phyloP scores from a whole-genome alignment of 2,888 invertebrate genomes.

The Ochropleura leucogaster region DNA sequence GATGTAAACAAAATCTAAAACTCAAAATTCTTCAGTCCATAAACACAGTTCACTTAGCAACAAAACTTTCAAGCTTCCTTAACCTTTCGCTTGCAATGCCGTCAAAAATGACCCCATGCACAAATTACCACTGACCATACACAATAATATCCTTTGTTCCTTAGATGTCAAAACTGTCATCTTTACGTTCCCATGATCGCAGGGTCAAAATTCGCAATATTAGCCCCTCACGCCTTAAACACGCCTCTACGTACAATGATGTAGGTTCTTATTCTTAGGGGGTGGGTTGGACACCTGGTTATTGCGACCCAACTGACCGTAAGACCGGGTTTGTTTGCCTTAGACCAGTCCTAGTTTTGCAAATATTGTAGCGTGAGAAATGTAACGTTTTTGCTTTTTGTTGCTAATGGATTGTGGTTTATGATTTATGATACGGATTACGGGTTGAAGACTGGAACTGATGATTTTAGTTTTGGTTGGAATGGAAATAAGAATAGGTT shows the following conservation, averaged over 20 bases:
- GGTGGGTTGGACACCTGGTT: constrained; percentile 85
- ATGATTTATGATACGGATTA: constrained; percentile 55
- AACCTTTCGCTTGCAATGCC: constrained; percentile 58
- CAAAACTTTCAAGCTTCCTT: constrained; percentile 55
- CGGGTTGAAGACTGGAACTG: constrained; percentile 46
- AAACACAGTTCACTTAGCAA: constrained; percentile 29
- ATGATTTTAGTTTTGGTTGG: constrained; percentile 35
- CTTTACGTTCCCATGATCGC: constrained; percentile 77
- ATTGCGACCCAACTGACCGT: constrained; percentile 88
- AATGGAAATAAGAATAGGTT: not conserved
- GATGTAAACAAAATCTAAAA: not conserved
- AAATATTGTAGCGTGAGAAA: constrained; percentile 86
- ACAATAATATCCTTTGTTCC: constrained; percentile 75
- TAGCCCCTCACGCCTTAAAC: constrained; percentile 83
- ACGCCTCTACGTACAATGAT: constrained; percentile 84
- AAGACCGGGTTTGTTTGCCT: constrained; percentile 81
- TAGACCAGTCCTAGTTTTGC: constrained; percentile 80
- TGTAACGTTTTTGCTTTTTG: constrained; percentile 76
- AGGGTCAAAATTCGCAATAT: constrained; percentile 84
- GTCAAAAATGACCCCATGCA: constrained; percentile 74
- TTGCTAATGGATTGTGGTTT: constrained; percentile 53
- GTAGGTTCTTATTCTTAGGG: constrained; percentile 83
- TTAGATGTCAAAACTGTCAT: constrained; percentile 87
- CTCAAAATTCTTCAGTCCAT: not conserved
- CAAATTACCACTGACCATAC: constrained; percentile 79